phyloP scores from a whole-genome alignment of 2,797 vertebrate species.

The Myiotriccus ornatus region DNA sequence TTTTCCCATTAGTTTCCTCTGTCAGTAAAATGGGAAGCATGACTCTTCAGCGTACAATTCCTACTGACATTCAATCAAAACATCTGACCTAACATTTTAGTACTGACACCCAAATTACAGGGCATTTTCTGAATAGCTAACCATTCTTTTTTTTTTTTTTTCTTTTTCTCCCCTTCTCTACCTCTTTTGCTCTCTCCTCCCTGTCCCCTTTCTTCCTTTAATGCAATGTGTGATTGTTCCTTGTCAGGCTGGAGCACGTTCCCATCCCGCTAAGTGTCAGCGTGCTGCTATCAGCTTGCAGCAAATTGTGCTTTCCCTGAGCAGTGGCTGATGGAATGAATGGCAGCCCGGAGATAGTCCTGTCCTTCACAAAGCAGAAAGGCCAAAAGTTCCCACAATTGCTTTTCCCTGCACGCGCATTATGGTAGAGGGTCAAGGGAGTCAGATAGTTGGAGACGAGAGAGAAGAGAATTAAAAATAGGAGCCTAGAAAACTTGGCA shows the following conservation, averaged over 20 bases:
- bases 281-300: constrained; percentile 19
- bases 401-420: constrained; percentile 12
- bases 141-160: background rate
- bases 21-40: constrained; percentile 56
- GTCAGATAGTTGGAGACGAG: background rate
- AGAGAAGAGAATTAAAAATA: constrained; percentile 29
- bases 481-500: background rate
- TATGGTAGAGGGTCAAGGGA: constrained; percentile 5
- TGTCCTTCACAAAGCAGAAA: constrained; percentile 39
- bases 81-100: constrained; percentile 71
- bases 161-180: background rate
- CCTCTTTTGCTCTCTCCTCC: background rate
- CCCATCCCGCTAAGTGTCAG: constrained; percentile 58
- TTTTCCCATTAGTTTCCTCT: constrained; percentile 66
- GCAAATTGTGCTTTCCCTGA: constrained; percentile 60
- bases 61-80: constrained; percentile 68
- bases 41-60: constrained; percentile 35
- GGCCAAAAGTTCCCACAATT: constrained; percentile 26
- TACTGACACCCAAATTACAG: constrained; percentile 68
- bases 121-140: constrained; percentile 55
- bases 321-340: constrained; percentile 37
- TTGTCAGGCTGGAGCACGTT: constrained; percentile 60
- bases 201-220: constrained; percentile 29
- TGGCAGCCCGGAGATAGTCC: constrained; percentile 25
- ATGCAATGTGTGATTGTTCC: constrained; percentile 48